Evolutionary conservation across 2,113 vertebrate species (phyloP).

Genomic region (Patagioenas fasciata): DNA sequence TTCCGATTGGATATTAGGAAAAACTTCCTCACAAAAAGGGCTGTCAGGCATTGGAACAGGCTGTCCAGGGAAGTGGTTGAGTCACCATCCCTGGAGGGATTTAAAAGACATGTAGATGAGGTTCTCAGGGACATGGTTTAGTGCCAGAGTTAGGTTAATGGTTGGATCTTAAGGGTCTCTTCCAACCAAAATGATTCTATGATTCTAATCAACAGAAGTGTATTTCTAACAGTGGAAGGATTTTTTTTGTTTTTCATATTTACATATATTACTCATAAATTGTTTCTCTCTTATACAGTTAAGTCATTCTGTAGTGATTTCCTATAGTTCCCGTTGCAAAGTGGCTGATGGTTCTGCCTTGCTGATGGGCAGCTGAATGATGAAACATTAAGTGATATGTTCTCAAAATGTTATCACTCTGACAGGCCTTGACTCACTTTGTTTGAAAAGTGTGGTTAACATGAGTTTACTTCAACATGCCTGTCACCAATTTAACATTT

Average conservation of each 20-base stretch:
- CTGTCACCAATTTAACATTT: slow-evolving; percentile 34
- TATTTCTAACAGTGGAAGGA: neutral
- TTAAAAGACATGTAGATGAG: too few relatives aligned
- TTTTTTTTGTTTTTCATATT: neutral
- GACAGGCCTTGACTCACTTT: neutral
- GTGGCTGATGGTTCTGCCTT: neutral
- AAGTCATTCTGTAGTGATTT: neutral
- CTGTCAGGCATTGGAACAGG: too few relatives aligned
- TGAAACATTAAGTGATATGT: neutral
- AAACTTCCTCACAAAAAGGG: too few relatives aligned
- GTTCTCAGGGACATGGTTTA: too few relatives aligned
- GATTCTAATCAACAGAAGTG: neutral
- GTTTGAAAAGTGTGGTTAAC: neutral
- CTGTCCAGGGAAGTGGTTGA: too few relatives aligned
- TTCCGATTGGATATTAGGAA: too few relatives aligned
- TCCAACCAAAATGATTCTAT: too few relatives aligned
- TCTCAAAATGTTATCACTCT: neutral
- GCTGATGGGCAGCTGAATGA: neutral
- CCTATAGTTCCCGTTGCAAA: neutral
- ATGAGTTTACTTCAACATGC: neutral
- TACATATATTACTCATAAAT: neutral
- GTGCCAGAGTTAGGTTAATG: too few relatives aligned
- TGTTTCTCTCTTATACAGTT: neutral
- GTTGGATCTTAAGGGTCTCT: too few relatives aligned
- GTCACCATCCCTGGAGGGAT: too few relatives aligned